Evolutionary conservation across 2,888 invertebrate genomes (phyloP).

Genomic region (Diplolepis rosae): DNA sequence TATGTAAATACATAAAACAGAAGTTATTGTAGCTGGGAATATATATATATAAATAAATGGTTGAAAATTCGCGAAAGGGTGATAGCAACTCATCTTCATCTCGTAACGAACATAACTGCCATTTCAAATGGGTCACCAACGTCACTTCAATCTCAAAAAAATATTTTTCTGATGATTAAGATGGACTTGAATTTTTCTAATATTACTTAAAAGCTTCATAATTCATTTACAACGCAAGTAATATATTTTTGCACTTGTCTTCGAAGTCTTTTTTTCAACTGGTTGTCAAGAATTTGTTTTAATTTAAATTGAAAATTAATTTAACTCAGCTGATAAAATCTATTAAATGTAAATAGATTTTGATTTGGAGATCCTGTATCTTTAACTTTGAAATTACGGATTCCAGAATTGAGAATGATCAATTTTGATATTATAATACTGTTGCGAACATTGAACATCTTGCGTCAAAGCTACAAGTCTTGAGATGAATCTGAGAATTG

Average conservation of each 20-base stretch:
- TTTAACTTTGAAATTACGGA: too few species aligned
- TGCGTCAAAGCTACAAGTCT: too few species aligned
- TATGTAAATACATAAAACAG: neutral
- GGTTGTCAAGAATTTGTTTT: neutral
- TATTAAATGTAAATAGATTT: too few species aligned
- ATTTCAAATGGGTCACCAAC: neutral
- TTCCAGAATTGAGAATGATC: too few species aligned
- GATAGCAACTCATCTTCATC: slow-evolving; percentile 15
- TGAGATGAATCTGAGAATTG: too few species aligned
- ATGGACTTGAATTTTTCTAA: slow-evolving; percentile 2
- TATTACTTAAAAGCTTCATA: neutral
- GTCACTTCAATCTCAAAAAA: neutral
- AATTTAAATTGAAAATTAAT: neutral
- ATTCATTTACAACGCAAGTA: neutral
- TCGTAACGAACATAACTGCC: neutral
- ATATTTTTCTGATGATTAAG: slow-evolving; percentile 21
- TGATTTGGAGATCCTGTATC: too few species aligned
- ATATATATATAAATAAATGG: neutral
- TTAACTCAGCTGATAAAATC: too few species aligned
- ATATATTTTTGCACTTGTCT: neutral
- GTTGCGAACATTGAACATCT: too few species aligned
- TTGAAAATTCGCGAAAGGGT: neutral
- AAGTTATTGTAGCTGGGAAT: neutral
- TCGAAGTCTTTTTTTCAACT: neutral
- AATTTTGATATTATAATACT: too few species aligned